These are phyloP conservation scores for Noctua comes DNA, from an alignment of 2,888 invertebrate species.

Conservation along the genomic window DNA sequence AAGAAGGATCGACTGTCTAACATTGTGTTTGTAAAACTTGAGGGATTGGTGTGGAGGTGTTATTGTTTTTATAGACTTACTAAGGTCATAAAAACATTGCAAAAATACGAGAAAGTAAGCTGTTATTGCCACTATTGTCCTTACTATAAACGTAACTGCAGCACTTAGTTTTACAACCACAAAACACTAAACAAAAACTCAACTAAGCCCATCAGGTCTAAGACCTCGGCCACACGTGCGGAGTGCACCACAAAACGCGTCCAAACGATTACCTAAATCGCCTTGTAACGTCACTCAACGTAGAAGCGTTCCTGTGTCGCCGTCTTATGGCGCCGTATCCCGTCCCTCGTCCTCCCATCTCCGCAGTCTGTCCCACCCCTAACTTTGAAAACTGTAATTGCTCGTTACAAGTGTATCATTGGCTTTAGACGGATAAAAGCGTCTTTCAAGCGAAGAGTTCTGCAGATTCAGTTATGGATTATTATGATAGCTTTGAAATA, in stretches of 20 bases:
- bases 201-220: constrained; percentile 15
- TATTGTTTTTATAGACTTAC: constrained; percentile 3
- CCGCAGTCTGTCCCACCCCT: constrained; percentile 46
- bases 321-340: constrained; percentile 13
- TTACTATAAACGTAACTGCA: background rate
- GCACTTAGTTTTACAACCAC: constrained; percentile 49
- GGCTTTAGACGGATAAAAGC: constrained; percentile 65
- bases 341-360: constrained; percentile 18
- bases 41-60: background rate
- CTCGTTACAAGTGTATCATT: constrained; percentile 70
- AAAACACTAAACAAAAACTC: constrained; percentile 33
- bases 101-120: background rate
- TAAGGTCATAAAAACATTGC: background rate
- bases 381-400: constrained; percentile 71
- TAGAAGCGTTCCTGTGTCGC: constrained; percentile 68
- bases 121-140: background rate
- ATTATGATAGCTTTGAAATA: constrained; percentile 54
- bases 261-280: constrained; percentile 67
- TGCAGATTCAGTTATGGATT: constrained; percentile 53
- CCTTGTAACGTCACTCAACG: constrained; percentile 61
- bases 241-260: constrained; percentile 62
- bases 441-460: constrained; percentile 49
- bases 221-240: constrained; percentile 45
- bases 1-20: constrained; percentile 24
- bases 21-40: constrained; percentile 40